Base-by-base conservation (phyloP, 2,888 invertebrate species). In the Alentia gelatinosa region DNA sequence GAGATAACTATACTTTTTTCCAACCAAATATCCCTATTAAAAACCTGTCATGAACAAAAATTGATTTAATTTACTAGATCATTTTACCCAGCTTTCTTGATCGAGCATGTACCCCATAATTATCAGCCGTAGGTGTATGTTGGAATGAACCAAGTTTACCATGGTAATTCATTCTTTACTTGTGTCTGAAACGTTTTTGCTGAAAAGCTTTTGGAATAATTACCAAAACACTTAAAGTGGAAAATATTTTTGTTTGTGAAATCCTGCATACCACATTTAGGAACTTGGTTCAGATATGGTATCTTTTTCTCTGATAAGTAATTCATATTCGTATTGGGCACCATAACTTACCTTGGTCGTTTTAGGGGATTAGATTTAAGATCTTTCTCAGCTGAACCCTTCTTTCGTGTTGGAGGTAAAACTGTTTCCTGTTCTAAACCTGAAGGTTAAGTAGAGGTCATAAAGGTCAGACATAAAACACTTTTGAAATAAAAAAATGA, bases 391-490 rank as follows among this genome's bases (percentile, higher is more conserved):
- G 12, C 0, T 12, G 89, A 26, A 35, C 42, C 83, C 75, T 91
- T 91, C 90, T 90, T 90, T 92, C 92, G 93, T 92, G 93, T 92
- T 91, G 93, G 93, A 23, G 94, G 93, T 39, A 93, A 91, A 30
- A 92, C 86, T 89, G 83, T 93, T 88, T 94, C 98, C 96, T 98
- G 98, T 95, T 98, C 98, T 90, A 98, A 96, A 56, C 98, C 94
- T 94, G 91, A 40, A 83, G 84, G 79, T 91, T 23, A 91, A 50
- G 50, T 79, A 79, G 79, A 79, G 79, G 79, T 79, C 79, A 79
- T n/a, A 19, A 79, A 74, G 74, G 26, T 91, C 33, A 39, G 42
- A 90, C 39, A 74, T 47, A 68, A 88, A n/a, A n/a, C n/a, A n/a
- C n/a, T n/a, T n/a, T n/a, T n/a, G n/a, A n/a, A n/a, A n/a, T n/a